A percentile compares a stretch with the other conserved stretches of the same genome.
phyloP scores from a whole-genome alignment of 2,888 invertebrate species.

The Cheilosia variabilis region DNA sequence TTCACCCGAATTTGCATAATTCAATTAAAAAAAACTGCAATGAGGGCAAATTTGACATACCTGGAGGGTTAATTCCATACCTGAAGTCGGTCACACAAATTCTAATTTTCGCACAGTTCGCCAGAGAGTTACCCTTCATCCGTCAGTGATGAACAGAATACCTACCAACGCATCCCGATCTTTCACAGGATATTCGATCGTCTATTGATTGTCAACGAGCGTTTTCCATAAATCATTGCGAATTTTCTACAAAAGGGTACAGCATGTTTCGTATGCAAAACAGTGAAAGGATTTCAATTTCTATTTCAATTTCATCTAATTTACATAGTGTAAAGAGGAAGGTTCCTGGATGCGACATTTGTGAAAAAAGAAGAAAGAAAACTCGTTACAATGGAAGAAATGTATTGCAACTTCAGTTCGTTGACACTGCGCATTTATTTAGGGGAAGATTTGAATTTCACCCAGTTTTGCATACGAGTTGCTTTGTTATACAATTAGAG shows the following conservation, averaged over 20 bases:
- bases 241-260: constrained; percentile 42
- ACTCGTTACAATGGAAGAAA: constrained; percentile 55
- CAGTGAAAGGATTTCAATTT: constrained; percentile 71
- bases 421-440: constrained; percentile 13
- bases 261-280: constrained; percentile 53
- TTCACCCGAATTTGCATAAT: constrained; percentile 75
- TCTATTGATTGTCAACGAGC: constrained; percentile 31
- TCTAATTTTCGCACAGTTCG: constrained; percentile 59
- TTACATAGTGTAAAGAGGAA: constrained; percentile 66
- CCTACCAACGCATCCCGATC: constrained; percentile 35
- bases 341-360: constrained; percentile 11
- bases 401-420: constrained; percentile 34
- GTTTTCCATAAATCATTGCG: constrained; percentile 68
- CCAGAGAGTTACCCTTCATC: constrained; percentile 7
- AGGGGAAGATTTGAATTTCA: constrained; percentile 41
- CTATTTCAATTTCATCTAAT: constrained; percentile 56
- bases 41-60: constrained; percentile 60
- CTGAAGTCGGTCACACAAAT: constrained; percentile 52
- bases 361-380: constrained; percentile 9
- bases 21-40: constrained; percentile 68
- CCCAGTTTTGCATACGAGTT: constrained; percentile 60
- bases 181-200: constrained; percentile 64
- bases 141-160: constrained; percentile 9
- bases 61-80: constrained; percentile 74
- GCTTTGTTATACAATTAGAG: constrained; percentile 71